Evolutionary conservation across 2,888 invertebrate species (phyloP).

Genomic region (Caradrina clavipalpis): DNA sequence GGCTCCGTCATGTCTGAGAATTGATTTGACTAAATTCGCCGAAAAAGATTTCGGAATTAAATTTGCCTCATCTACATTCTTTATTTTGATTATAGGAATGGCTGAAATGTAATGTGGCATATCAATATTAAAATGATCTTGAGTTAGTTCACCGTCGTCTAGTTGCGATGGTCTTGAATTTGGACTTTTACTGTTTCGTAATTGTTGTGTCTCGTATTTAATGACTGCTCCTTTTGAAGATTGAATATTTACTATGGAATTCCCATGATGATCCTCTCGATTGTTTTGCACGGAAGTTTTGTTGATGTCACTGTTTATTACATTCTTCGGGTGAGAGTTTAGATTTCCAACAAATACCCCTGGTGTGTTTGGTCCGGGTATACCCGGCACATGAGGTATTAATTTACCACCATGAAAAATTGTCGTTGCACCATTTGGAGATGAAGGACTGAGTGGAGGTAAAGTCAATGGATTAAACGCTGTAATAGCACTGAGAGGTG

Average conservation of each 20-base stretch:
- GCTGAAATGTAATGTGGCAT: constrained; percentile 70
- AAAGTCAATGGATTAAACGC: constrained; percentile 93
- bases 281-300: constrained; percentile 68
- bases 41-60: constrained; percentile 71
- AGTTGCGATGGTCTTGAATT: constrained; percentile 68
- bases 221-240: constrained; percentile 68
- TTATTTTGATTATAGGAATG: constrained; percentile 84
- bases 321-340: constrained; percentile 71
- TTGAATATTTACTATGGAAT: constrained; percentile 67
- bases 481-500: constrained; percentile 93
- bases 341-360: constrained; percentile 80
- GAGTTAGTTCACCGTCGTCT: constrained; percentile 76
- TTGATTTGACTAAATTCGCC: constrained; percentile 72
- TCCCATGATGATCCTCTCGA: constrained; percentile 72
- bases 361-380: constrained; percentile 95
- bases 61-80: constrained; percentile 82
- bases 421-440: constrained; percentile 91
- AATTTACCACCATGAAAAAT: constrained; percentile 93
- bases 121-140: constrained; percentile 73
- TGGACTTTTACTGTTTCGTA: constrained; percentile 76
- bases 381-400: constrained; percentile 97
- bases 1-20: constrained; percentile 75
- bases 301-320: constrained; percentile 69
- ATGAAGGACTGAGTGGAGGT: constrained; percentile 88
- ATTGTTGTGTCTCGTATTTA: constrained; percentile 76